Evolutionary conservation across 2,113 vertebrate species (phyloP), one percentile per base, ranked within the genome.

Genomic region (Recurvirostra avosetta): DNA sequence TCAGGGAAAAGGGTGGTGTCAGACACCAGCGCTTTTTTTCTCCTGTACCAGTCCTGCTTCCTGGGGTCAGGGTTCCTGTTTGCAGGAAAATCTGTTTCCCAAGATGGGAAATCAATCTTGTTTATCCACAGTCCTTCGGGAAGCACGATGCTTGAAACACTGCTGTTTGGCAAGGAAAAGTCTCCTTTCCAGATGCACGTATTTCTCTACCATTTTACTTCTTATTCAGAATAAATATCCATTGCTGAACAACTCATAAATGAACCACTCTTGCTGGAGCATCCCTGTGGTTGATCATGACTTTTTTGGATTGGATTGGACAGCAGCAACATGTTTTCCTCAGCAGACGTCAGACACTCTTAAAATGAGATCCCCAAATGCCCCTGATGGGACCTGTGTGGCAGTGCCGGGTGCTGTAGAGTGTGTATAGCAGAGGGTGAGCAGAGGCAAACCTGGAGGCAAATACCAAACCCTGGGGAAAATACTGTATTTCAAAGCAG

Each of bases 361-460:
- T 65, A 18, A 76, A 77, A 67, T 1, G 8, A 41, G 23, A 27
- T 27, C 21, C 23, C 12, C 15, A 43, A 4, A 52, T 36, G 8
- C 6, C 29, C 15, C 3, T 1, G 0, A 5, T 26, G 26, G 34
- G 53, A 47, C 12, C 13, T 6, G 21, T 0, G 0, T 21, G 30
- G 34, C 21, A 25, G 9, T 5, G 19, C 15, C 34, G 17, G 22
- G 27, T 70, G 36, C 25, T 49, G 9, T 3, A 12, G 30, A 47
- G 47, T 8, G 2, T 7, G 12, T 63, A 76, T 63, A 40, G 32
- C n/a, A n/a, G n/a, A 76, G 32, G 14, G 5, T 45, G 38, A 86
- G 17, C 34, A 36, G 50, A 49, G 23, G 25, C 5, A 70, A 68
- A 50, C 22, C 36, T 23, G 40, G 56, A 41, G 16, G 13, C 3